Conservation (phyloP, 2,113 vertebrate genomes). For the Podiceps cristatus region DNA sequence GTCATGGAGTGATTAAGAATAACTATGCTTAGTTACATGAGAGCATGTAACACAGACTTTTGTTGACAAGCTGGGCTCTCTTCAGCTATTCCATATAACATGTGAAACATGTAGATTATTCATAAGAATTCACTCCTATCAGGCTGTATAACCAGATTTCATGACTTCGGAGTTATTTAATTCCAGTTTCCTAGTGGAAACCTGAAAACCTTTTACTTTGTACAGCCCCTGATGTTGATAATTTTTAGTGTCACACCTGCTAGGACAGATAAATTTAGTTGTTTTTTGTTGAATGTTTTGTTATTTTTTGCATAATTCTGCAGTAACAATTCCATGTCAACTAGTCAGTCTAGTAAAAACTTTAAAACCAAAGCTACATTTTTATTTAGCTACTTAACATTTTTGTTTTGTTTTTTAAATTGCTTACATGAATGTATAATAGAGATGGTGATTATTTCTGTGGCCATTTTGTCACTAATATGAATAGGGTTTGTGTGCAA, state of each 20-base stretch:
- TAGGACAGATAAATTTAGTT: neutral
- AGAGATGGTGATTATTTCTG: neutral
- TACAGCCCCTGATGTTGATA: neutral
- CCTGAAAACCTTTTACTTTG: neutral
- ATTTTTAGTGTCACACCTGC: neutral
- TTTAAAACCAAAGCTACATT: neutral
- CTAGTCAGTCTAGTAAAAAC: neutral
- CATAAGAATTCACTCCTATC: neutral
- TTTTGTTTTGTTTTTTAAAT: neutral
- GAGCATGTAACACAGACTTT: neutral
- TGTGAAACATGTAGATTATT: neutral
- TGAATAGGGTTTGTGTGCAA: neutral
- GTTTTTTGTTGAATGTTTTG: neutral
- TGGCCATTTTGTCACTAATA: neutral
- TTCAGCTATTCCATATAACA: neutral
- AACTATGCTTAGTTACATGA: neutral
- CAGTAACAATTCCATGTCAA: neutral
- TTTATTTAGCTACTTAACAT: neutral
- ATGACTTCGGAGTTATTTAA: neutral
- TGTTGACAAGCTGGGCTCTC: neutral
- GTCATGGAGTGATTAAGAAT: neutral
- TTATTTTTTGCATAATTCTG: neutral
- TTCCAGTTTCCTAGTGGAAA: neutral
- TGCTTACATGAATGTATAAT: neutral
- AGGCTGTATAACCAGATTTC: neutral